These are phyloP conservation scores for Argynnis bischoffii DNA, from an alignment of 2,888 invertebrate genomes.

Conservation along the genomic window DNA sequence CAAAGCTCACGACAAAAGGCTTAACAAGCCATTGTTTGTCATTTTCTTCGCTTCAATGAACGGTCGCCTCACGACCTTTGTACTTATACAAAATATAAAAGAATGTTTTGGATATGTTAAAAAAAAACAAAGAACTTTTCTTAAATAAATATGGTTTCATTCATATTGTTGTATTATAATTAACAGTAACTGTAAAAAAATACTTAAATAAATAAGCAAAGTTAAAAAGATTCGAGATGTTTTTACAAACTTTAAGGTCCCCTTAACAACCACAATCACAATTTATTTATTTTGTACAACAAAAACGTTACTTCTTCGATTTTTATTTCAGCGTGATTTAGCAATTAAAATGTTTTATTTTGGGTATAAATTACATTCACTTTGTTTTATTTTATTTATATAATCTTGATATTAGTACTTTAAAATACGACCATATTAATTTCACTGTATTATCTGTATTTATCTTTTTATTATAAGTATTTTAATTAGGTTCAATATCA, in stretches of 20 bases:
- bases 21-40: conserved; percentile 76
- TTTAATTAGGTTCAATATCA: too few relatives aligned
- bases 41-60: conserved; percentile 47
- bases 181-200: conserved; percentile 5
- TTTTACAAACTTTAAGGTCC: background rate
- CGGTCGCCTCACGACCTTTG: conserved; percentile 36
- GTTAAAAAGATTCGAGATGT: background rate
- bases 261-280: background rate
- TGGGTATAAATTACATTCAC: background rate
- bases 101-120: conserved; percentile 12
- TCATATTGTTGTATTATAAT: conserved; percentile 1
- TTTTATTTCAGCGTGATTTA: conserved; percentile 10
- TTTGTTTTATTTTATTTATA: background rate
- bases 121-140: conserved; percentile 4
- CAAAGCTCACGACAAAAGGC: conserved; percentile 69
- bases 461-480: background rate
- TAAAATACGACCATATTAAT: background rate
- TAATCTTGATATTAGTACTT: background rate
- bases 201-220: background rate
- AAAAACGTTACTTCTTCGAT: conserved; percentile 1
- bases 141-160: background rate
- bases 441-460: background rate
- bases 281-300: conserved; percentile 8
- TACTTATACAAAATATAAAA: conserved; percentile 34
- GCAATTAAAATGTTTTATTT: conserved; percentile 12